Base-by-base conservation (phyloP, 1,140 invertebrate genomes). In the Reticulitermes speratus region DNA sequence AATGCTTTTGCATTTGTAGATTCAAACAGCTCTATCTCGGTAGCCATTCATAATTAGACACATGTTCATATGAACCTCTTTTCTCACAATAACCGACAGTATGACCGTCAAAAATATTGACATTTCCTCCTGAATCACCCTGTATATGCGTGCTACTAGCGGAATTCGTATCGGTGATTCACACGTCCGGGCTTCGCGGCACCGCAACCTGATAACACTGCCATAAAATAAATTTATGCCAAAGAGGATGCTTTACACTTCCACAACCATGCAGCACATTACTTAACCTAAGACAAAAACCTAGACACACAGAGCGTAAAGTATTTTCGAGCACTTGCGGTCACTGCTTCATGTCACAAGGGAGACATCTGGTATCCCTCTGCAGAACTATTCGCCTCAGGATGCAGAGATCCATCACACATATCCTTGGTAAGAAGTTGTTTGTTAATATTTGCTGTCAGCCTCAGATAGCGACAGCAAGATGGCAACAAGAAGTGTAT, bases 371-470 rank as follows among this genome's bases (percentile, higher is more conserved):
- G 38, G 38, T 38, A 38, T 38, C n/a, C n/a, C 25, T 75, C 65
- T 75, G n/a, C 65, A n/a, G 25, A n/a, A 75, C 65, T n/a, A 75
- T 75, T 69, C 9, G 25, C 65, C 65, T 75, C 65, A 9, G 65
- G 65, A 30, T 9, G 65, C n/a, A 75, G n/a, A 30, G 65, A 75
- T 75, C 65, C 8, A 12, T 75, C 65, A 75, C 65, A 75, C 25
- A 11, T 30, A 75, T 16, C 59, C 59, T 23, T 3, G n/a, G 25
- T 75, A 30, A 30, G 25, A 75, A 75, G 65, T 30, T 75, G 65
- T 75, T 75, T 75, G 65, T 75, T 75, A 75, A 75, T 30, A 75
- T 75, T 75, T 75, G 65, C 65, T 25, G 65, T 75, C 65, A 75
- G 65, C 65, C n/a, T 75, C 65, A 75, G 65, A 75, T 75, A 75